Base-by-base conservation (phyloP, 1,140 invertebrate genomes). In the Drosophila paulistorum region DNA sequence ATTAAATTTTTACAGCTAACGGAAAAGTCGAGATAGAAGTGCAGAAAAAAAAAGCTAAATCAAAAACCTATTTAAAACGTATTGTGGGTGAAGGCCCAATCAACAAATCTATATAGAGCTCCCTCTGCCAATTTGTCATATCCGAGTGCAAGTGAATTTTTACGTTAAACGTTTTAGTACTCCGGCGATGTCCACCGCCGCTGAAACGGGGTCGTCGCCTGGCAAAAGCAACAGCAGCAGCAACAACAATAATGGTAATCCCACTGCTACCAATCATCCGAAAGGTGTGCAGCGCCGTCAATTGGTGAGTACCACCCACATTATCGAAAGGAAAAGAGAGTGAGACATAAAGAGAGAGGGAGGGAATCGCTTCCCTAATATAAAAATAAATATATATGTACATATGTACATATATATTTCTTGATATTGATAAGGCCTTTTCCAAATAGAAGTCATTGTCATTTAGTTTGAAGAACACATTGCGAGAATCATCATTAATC, bases 131-230 rank as follows among this genome's bases (percentile, higher is more conserved):
- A 26, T 11, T 51, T 51, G 3, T 51, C 45, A 51, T 23, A 23
- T 30, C 57, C 26, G 13, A 48, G 41, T 70, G 65, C 70, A 71
- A 76, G 65, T 74, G 74, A 67, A 79, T 57, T 77, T 64, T 77
- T 30, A 30, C 58, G 73, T 51, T 42, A 71, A 77, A 63, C 37
- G 67, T 78, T 66, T 73, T 23, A 39, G 14, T 59, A 33, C 69
- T 42, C 77, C 67, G 85, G 90, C 86, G 86, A 91, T 91, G 90
- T 90, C 90, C 86, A 72, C 84, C 84, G 84, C 84, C 77, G 84
- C 87, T 64, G 90, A 91, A 91, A 79, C 90, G 90, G 90, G 87
- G 87, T 91, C 90, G 90, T 91, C 90, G 90, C 86, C 90, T 81
- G 90, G 81, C 75, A 91, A 90, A 84, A 91, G 79, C 83, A 86